Evolutionary conservation across 2,113 vertebrate genomes (phyloP).

Genomic region (Romanogobio albipinnatus): DNA sequence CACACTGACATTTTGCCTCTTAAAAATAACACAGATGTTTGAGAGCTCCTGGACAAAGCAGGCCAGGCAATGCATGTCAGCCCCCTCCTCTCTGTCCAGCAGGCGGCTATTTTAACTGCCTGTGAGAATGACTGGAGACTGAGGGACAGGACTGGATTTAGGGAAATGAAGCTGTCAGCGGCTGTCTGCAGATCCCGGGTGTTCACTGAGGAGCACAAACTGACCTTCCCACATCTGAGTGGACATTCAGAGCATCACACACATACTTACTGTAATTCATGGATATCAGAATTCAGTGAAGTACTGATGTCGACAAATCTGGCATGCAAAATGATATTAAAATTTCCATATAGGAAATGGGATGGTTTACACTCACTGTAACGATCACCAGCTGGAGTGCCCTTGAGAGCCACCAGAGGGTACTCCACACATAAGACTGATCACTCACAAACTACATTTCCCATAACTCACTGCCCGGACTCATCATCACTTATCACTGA

Average conservation of each 20-base stretch:
- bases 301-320: background rate
- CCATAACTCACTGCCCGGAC: too few species aligned
- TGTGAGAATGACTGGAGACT: conserved; percentile 61
- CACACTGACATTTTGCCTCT: conserved; percentile 74
- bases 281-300: background rate
- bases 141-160: conserved; percentile 68
- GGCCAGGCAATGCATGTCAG: conserved; percentile 8
- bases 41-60: conserved; percentile 43
- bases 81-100: conserved; percentile 42
- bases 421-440: too few species aligned
- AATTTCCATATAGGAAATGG: background rate
- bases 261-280: too few species aligned
- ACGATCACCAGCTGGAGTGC: too few species aligned
- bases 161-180: conserved; percentile 58
- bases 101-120: conserved; percentile 70
- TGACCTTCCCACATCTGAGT: conserved; percentile 57
- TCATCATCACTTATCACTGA: too few species aligned
- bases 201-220: conserved; percentile 66
- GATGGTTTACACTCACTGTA: background rate
- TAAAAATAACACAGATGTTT: conserved; percentile 78
- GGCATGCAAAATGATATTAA: background rate
- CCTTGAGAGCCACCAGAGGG: too few species aligned
- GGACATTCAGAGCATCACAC: background rate
- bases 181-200: conserved; percentile 62
- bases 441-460: too few species aligned